Evolutionary conservation across 2,888 invertebrate genomes (phyloP), one percentile per base, ranked within the genome.

Genomic region (Steinernema carpocapsae): DNA sequence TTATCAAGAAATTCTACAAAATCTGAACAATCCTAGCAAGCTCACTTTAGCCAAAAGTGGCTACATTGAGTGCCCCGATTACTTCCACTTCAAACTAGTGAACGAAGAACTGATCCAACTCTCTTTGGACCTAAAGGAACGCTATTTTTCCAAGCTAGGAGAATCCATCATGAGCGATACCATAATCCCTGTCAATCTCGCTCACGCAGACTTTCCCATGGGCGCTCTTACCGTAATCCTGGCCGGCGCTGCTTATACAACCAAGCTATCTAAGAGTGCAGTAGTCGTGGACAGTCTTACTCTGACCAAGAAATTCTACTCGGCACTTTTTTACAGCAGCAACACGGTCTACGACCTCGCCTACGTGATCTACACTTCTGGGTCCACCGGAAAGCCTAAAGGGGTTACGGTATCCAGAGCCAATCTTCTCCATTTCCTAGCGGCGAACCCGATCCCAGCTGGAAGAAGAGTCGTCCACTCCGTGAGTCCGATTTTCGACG

Each of bases 311-410:
- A 56, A 29, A 45, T 29, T 22, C 4, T 29, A 46, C 19, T 26
- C 72, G 12, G 29, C 45, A 1, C 43, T 73, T 7, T 43, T 72
- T 22, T 37, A 42, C 59, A 37, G 46, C 24, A 64, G 70, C 32
- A 52, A 29, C n/a, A 45, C 64, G 3, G 64, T 32, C 1, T 19
- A 59, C 26, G 77, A 82, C 52, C 48, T 81, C 12, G 75, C 76
- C 0, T 86, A 86, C 72, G 77, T 84, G 12, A 80, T 86, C 42
- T 85, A 83, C 73, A 86, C 86, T 0, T 84, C 84, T 75, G 86
- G 86, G 12, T 82, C 85, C 12, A 86, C 86, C 7, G 85, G 85
- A 24, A 75, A 73, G 14, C 85, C 86, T n/a, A 86, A 86, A 78
- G 83, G 80, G 48, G 86, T 86, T 19, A 74, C 77, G 24, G 79